phyloP scores from a whole-genome alignment of 1,140 invertebrate species.

The Nixonia krombeini region DNA sequence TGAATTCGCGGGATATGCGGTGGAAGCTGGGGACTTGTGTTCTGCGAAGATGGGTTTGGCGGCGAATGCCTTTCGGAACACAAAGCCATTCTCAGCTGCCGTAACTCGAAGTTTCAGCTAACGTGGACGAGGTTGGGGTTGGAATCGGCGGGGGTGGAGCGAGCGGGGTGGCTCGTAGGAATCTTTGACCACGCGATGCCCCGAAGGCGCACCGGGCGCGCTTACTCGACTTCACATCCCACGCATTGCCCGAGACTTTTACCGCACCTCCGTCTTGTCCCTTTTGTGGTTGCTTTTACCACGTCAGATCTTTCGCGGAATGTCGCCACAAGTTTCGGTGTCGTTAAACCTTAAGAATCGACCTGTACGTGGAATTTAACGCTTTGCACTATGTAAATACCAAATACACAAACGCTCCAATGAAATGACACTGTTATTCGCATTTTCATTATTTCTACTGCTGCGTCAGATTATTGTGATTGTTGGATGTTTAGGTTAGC shows the following conservation, averaged over 20 bases:
- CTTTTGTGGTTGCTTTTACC: slow-evolving; percentile 47
- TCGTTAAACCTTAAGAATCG: slow-evolving; percentile 38
- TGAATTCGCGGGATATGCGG: no score
- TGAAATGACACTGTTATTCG: no score
- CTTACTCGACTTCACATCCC: slow-evolving; percentile 62
- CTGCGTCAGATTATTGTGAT: no score
- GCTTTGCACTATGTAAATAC: background rate
- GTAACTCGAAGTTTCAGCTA: slow-evolving; percentile 62
- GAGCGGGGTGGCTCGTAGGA: slow-evolving; percentile 49
- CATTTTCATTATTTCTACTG: no score
- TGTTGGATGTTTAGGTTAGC: no score
- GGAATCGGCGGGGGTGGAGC: slow-evolving; percentile 28
- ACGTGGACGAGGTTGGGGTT: slow-evolving; percentile 48
- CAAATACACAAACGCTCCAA: no score
- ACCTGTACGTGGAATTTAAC: slow-evolving; percentile 30
- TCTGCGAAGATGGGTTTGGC: slow-evolving; percentile 38
- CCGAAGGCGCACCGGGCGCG: slow-evolving; percentile 53
- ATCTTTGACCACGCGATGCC: slow-evolving; percentile 69
- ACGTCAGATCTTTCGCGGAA: slow-evolving; percentile 44
- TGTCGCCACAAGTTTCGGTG: slow-evolving; percentile 48
- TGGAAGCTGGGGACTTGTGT: no score
- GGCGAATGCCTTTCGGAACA: slow-evolving; percentile 63
- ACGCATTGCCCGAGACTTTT: slow-evolving; percentile 53
- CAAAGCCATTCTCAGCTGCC: slow-evolving; percentile 71
- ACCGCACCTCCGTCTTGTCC: slow-evolving; percentile 42